Base-by-base conservation (phyloP, 1,140 invertebrate species). In the Neotoxoptera formosana region DNA sequence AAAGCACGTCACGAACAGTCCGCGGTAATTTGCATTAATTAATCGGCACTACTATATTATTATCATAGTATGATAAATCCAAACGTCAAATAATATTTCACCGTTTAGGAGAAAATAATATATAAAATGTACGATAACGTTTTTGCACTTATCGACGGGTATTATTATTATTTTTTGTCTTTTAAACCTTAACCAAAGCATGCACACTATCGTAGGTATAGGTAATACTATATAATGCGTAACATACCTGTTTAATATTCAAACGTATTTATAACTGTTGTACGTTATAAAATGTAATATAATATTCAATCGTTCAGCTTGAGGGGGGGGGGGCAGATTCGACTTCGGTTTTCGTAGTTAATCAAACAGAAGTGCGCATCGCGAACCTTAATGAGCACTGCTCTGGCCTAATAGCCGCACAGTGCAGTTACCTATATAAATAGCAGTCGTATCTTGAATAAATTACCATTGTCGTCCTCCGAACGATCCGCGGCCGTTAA, bases 381-480 rank as follows among this genome's bases (percentile, higher is more conserved):
- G n/a, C n/a, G 30, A 76, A 76, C n/a, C 30, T 76, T 76, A 76
- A 76, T 76, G 60, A 76, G 60, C 60, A n/a, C 60, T 67, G n/a
- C 30, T 34, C n/a, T 76, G 60, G 60, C n/a, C n/a, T 76, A 76
- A 76, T 76, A 76, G 60, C 60, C 60, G n/a, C n/a, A 6, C 30
- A n/a, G 30, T n/a, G 2, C n/a, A n/a, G n/a, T 67, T 60, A 56
- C 47, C 47, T 47, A 51, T 53, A 53, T 21, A 53, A 20, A 1
- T n/a, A 53, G 11, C 4, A 67, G 30, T 30, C 30, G 60, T 67
- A 67, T 67, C 30, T 67, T 76, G 60, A 76, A 76, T 76, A 76
- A 76, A 76, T 76, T 76, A 76, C n/a, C n/a, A 76, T n/a, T 76
- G 30, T 76, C 60, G n/a, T 76, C n/a, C 60, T 76, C n/a, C 60